Conservation (phyloP, 2,888 invertebrate species). For the Cyrtodaria siliqua region DNA sequence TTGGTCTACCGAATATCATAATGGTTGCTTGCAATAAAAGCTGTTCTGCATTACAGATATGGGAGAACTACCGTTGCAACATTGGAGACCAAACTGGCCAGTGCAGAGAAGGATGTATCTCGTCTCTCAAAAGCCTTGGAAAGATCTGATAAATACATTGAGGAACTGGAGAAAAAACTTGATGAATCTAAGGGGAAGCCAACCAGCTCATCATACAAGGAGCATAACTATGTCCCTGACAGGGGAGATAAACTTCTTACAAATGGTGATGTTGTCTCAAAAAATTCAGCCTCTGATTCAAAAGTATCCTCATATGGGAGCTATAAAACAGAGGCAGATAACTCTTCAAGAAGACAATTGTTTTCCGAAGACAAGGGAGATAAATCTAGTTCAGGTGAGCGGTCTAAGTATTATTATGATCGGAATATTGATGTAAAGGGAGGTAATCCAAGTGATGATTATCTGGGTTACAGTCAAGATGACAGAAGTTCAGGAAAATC, state of each 20-base stretch:
- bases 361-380: conserved; percentile 62
- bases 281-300: conserved; percentile 48
- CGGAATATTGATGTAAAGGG: conserved; percentile 45
- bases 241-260: conserved; percentile 42
- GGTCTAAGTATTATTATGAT: conserved; percentile 62
- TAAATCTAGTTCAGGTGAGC: conserved; percentile 58
- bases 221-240: conserved; percentile 10
- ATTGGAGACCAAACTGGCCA: conserved; percentile 80
- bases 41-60: conserved; percentile 81
- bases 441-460: conserved; percentile 25
- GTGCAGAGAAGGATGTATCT: conserved; percentile 80
- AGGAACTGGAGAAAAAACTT: conserved; percentile 79
- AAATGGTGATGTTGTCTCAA: conserved; percentile 50
- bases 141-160: conserved; percentile 82
- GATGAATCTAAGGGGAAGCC: conserved; percentile 33
- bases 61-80: conserved; percentile 83
- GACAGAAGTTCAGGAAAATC: conserved; percentile 46
- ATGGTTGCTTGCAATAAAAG: too few species aligned
- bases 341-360: conserved; percentile 67
- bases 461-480: conserved; percentile 37
- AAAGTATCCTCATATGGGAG: conserved; percentile 41
- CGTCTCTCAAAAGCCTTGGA: conserved; percentile 82
- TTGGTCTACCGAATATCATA: too few species aligned
- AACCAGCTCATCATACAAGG: conserved; percentile 2
- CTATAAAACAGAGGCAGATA: conserved; percentile 47